phyloP scores from a whole-genome alignment of 2,113 vertebrate species.

The Prietella phreatophila region DNA sequence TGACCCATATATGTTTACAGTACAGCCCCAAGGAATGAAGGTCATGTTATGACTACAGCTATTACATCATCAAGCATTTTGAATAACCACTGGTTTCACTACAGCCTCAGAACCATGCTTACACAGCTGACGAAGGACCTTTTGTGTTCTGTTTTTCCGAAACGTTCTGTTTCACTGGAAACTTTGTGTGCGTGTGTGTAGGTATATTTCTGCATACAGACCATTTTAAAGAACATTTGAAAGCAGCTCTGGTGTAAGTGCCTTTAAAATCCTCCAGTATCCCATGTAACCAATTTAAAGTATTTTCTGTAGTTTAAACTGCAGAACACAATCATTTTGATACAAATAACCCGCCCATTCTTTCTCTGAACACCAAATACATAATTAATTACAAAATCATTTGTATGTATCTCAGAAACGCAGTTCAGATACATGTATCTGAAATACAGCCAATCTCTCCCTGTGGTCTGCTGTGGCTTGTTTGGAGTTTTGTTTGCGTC shows the following conservation, averaged over 20 bases:
- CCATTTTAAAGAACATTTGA: too few species aligned
- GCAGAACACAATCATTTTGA: background rate
- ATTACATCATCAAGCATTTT: background rate
- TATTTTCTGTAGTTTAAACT: too few species aligned
- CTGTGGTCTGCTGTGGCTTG: background rate
- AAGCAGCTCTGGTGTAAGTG: too few species aligned
- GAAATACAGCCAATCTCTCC: background rate
- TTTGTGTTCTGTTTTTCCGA: background rate
- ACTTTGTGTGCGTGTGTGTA: too few species aligned
- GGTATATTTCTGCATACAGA: too few species aligned
- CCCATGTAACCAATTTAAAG: too few species aligned
- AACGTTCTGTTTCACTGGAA: background rate
- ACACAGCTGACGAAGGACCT: background rate
- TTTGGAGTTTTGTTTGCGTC: slow-evolving; percentile 4
- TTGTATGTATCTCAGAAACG: background rate
- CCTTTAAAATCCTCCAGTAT: too few species aligned
- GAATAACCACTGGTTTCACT: background rate
- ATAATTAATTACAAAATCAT: background rate
- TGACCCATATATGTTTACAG: background rate
- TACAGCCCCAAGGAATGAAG: background rate
- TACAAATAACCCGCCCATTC: background rate
- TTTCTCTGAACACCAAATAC: background rate
- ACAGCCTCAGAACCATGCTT: background rate
- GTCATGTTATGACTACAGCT: background rate
- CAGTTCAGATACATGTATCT: background rate